A percentile compares a stretch with the other conserved stretches of the same genome.
phyloP scores from a whole-genome alignment of 1,140 invertebrate genomes.

The Hylyphantes graminicola region DNA sequence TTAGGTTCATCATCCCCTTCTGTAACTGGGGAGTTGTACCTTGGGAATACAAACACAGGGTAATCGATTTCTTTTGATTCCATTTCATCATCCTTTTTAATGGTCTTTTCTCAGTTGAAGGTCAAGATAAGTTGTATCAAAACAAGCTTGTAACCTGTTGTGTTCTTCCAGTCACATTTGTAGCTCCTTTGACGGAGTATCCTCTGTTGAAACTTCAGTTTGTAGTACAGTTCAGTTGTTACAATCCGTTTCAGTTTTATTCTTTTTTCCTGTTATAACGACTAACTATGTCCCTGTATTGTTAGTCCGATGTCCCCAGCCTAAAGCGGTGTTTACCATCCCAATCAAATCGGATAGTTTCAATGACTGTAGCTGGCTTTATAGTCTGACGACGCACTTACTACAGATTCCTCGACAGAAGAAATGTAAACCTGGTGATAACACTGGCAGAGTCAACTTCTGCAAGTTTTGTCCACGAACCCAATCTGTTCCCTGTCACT shows the following conservation, averaged over 20 bases:
- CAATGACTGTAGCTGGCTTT: slow-evolving; percentile 63
- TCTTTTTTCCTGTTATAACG: slow-evolving; percentile 46
- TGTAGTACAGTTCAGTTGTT: background rate
- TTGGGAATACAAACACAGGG: slow-evolving; percentile 41
- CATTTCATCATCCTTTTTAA: background rate
- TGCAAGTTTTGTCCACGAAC: slow-evolving; percentile 50
- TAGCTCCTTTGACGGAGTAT: slow-evolving; percentile 6
- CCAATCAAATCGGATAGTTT: slow-evolving; percentile 64
- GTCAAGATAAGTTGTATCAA: background rate
- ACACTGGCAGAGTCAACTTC: slow-evolving; percentile 25
- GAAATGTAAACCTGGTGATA: slow-evolving; percentile 41
- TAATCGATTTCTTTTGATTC: slow-evolving; percentile 45
- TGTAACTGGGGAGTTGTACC: background rate
- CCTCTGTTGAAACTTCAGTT: slow-evolving; percentile 30
- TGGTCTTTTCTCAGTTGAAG: background rate
- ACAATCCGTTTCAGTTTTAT: slow-evolving; percentile 42
- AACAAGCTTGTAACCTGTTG: background rate
- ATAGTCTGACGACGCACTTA: slow-evolving; percentile 47
- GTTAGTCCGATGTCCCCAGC: slow-evolving; percentile 63
- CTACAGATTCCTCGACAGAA: background rate
- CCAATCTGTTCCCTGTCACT: slow-evolving; percentile 61
- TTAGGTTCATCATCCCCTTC: background rate
- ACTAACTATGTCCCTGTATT: slow-evolving; percentile 64
- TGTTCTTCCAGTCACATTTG: background rate
- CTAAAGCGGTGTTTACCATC: slow-evolving; percentile 58